Evolutionary conservation across 2,797 vertebrate genomes (phyloP).

Genomic region (Carcharodon carcharias): DNA sequence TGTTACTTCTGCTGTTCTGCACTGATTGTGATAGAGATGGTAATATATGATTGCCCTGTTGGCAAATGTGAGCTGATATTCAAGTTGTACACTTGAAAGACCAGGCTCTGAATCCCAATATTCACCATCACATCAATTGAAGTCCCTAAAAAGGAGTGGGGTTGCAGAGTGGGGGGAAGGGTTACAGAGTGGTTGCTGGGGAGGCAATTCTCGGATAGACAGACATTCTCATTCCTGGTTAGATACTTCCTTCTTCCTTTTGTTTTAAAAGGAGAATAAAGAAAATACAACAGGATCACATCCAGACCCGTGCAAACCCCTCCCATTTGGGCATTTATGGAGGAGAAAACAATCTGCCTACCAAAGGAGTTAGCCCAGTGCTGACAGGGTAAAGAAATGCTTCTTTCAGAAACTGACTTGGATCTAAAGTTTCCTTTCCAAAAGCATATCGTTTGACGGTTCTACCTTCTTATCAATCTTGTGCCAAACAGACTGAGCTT

Average conservation of each 20-base stretch:
- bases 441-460: neutral
- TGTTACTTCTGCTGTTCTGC: neutral
- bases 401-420: neutral
- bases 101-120: neutral
- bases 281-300: neutral
- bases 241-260: neutral
- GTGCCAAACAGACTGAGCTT: neutral
- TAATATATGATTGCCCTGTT: neutral
- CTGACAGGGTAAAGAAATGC: neutral
- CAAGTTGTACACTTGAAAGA: neutral
- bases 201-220: too few species aligned
- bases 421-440: neutral
- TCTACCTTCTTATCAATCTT: neutral
- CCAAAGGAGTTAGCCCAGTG: neutral
- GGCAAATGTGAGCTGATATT: neutral
- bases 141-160: neutral
- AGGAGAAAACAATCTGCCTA: neutral
- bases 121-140: neutral
- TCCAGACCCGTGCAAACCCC: neutral
- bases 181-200: too few species aligned
- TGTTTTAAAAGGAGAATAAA: neutral
- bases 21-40: neutral
- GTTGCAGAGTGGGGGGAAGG: too few species aligned
- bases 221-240: too few species aligned
- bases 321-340: neutral